Evolutionary conservation across 2,113 vertebrate species (phyloP), one percentile per base, ranked within the genome.

Genomic region (Odocoileus hemionus): DNA sequence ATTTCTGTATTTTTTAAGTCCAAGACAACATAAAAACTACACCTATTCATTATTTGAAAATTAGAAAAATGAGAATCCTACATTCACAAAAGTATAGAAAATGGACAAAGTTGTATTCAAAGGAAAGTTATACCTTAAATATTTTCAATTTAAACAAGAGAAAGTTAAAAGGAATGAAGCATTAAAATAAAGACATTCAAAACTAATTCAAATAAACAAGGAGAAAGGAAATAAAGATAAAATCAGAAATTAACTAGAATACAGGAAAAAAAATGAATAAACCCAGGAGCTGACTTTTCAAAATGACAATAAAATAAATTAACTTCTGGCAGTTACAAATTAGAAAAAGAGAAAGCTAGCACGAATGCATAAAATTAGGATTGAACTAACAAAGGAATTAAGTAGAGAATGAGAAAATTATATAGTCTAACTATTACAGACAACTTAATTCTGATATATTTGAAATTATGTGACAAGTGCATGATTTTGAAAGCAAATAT

Each of bases 11-110:
- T 50, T 85, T 95, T 94, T 60, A 95, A 52, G 19, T 80, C 7
- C 4, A 85, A 97, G 54, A 76, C 87, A 67, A 91, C 25, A 94
- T 67, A 50, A 91, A 91, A 92, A 89, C 7, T 60, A n/a, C 16
- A 92, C 82, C 76, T 90, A 67, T 30, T 33, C 26, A 85, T 92
- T 79, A 95, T 91, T 94, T 96, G 74, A 74, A 97, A 91, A 95
- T 94, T 55, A 92, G 84, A 47, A 88, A 91, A 95, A 94, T 76
- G 26, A 52, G 21, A 93, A 57, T 10, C 30, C 11, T 95, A 14
- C 14, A 96, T 93, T 97, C 64, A 45, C 89, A 96, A 92, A 94
- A 64, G n/a, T 74, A 47, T 26, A 57, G 30, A 83, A 89, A 95
- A 92, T 82, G 30, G 43, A 28, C 30, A 80, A 86, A 96, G 16